These are phyloP conservation scores for Limnephilus rhombicus DNA, from an alignment of 2,888 invertebrate genomes.

Conservation along the genomic window DNA sequence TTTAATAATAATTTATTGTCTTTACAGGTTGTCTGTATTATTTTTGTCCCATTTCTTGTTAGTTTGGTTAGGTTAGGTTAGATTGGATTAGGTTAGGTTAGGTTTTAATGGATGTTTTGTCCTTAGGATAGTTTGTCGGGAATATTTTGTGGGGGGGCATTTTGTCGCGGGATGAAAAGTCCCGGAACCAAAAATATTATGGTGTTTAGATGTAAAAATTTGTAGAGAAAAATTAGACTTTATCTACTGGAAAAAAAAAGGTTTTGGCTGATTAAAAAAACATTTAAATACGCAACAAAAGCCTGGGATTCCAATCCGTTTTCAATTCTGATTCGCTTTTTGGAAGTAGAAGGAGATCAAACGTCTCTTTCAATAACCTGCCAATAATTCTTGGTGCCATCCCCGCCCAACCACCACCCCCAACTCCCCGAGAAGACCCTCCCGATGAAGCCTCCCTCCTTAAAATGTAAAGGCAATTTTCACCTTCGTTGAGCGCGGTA, in stretches of 20 bases:
- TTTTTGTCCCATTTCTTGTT: too few relatives aligned
- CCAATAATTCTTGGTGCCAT: constrained; percentile 57
- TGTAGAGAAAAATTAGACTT: too few relatives aligned
- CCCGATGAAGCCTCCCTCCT: constrained; percentile 54
- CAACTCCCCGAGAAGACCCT: constrained; percentile 14
- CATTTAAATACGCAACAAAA: neutral
- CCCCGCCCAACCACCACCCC: constrained; percentile 28
- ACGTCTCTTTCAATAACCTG: constrained; percentile 63
- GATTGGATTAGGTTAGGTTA: too few relatives aligned
- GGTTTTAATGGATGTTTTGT: too few relatives aligned
- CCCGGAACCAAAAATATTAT: too few relatives aligned
- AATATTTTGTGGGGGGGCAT: too few relatives aligned
- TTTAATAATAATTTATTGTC: too few relatives aligned
- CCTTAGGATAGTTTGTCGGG: too few relatives aligned
- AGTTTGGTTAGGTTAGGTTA: too few relatives aligned
- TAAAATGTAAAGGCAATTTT: constrained; percentile 67
- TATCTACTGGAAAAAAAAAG: neutral
- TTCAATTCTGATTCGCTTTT: constrained; percentile 30
- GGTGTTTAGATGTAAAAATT: too few relatives aligned
- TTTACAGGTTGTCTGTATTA: too few relatives aligned
- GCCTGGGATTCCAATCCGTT: constrained; percentile 33
- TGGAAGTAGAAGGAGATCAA: constrained; percentile 48
- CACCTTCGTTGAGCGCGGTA: constrained; percentile 65
- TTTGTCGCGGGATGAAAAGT: too few relatives aligned
- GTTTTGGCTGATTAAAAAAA: neutral